Evolutionary conservation across 2,113 vertebrate genomes (phyloP).

Genomic region (Addax nasomaculatus): DNA sequence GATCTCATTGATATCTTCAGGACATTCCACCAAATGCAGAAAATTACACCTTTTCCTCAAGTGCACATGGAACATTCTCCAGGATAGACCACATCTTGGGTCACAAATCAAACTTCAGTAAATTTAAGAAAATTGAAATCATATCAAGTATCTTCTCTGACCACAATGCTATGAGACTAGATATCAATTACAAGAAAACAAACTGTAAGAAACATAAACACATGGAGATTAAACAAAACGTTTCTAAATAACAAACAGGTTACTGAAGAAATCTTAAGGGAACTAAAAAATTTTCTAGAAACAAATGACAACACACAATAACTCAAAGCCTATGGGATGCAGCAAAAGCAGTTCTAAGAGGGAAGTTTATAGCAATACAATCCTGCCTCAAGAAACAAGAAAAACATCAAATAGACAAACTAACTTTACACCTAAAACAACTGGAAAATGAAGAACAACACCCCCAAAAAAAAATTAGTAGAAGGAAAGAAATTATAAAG

Average conservation of each 20-base stretch:
- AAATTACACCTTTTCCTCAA: neutral
- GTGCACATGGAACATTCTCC: neutral
- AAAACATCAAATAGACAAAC: neutral
- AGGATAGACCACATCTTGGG: neutral
- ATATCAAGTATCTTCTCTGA: neutral
- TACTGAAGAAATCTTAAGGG: neutral
- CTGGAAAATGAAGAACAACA: neutral
- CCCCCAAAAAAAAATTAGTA: neutral
- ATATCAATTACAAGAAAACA: neutral
- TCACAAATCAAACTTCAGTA: neutral
- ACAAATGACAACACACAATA: neutral
- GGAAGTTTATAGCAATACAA: neutral
- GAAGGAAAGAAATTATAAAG: neutral
- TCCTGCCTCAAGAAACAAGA: neutral
- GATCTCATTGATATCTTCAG: neutral
- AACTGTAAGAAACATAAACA: neutral
- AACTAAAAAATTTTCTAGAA: neutral
- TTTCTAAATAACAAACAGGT: neutral
- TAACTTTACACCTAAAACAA: neutral
- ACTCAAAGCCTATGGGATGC: neutral
- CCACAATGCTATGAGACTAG: neutral
- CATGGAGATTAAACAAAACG: neutral
- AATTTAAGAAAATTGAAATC: neutral
- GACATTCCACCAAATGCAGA: neutral
- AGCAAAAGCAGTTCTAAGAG: neutral